Evolutionary conservation across 1,140 invertebrate species (phyloP).

Genomic region (Meloidogyne chitwoodi): DNA sequence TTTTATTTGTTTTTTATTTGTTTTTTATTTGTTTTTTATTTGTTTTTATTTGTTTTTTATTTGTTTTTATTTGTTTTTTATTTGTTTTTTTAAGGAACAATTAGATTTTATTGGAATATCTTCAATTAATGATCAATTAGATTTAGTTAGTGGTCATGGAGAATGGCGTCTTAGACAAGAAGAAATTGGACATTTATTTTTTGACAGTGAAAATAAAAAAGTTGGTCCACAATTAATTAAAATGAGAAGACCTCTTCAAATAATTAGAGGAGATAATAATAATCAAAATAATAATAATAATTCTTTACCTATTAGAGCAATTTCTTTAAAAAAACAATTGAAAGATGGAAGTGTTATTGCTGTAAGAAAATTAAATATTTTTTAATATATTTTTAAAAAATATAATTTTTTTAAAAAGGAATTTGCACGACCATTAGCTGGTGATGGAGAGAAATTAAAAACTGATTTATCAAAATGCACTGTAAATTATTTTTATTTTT

Average conservation of each 20-base stretch:
- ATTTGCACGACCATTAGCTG: slow-evolving; percentile 9
- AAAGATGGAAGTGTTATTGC: slow-evolving; percentile 7
- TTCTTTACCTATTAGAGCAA: not conserved
- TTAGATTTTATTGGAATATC: slow-evolving; percentile 8
- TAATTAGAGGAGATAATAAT: not conserved
- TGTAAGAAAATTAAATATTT: not conserved
- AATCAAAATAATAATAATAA: not conserved
- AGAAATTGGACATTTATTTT: not conserved
- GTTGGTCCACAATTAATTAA: not conserved
- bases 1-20: not conserved
- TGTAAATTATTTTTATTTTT: not conserved
- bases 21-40: not conserved
- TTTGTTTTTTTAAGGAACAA: too few relatives aligned
- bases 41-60: not conserved
- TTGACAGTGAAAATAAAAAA: too few relatives aligned
- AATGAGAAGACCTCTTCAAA: not conserved
- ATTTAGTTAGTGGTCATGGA: not conserved
- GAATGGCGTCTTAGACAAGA: not conserved
- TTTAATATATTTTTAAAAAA: not conserved
- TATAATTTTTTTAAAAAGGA: not conserved
- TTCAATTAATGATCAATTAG: not conserved
- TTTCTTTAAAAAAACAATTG: not conserved
- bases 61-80: too few relatives aligned
- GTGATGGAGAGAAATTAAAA: not conserved
- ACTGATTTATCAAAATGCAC: slow-evolving; percentile 2